Base-by-base conservation (phyloP, 2,888 invertebrate genomes). In the Tethea ocularis region DNA sequence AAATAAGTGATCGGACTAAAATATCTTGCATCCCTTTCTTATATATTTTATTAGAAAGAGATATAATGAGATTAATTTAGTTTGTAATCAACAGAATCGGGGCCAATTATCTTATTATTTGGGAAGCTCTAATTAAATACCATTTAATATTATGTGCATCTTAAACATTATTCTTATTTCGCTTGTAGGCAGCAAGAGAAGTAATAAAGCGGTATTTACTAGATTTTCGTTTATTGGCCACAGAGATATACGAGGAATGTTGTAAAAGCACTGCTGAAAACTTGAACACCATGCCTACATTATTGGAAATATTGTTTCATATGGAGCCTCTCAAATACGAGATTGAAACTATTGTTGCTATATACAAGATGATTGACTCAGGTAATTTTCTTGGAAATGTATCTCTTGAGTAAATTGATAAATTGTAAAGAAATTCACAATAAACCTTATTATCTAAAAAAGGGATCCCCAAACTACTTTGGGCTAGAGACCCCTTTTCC, bases 181-280 rank as follows among this genome's bases (percentile, higher is more conserved):
- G 59, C 29, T 79, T 80, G 13, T 66, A 96, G 96, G 94, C 95
- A 6, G 88, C 95, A 52, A 94, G 95, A 67, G 94, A 94, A 67
- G 94, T 94, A 20, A 87, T 96, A 22, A 88, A 93, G 59, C 89
- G 91, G 17, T 96, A 95, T 71, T 81, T 96, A 22, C 78, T 94
- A 23, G 93, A 94, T 41, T 95, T 95, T 75, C 94, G 95, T 3
- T 81, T 94, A 17, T 83, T 72, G n/a, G 88, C 91, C 0, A 93
- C 92, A 1, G 80, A 82, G 20, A 84, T 93, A 63, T 93, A 82
- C 59, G 88, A 89, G 11, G 84, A 87, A 17, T 84, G 76, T 51
- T 78, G 67, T 58, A 83, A 72, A 38, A 72, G 61, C 6, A 66
- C 64, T 0, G 57, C 70, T 0, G 82, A 86, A 0, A 80, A 78